Evolutionary conservation across 2,113 vertebrate genomes (phyloP).

Genomic region (Ictalurus furcatus): DNA sequence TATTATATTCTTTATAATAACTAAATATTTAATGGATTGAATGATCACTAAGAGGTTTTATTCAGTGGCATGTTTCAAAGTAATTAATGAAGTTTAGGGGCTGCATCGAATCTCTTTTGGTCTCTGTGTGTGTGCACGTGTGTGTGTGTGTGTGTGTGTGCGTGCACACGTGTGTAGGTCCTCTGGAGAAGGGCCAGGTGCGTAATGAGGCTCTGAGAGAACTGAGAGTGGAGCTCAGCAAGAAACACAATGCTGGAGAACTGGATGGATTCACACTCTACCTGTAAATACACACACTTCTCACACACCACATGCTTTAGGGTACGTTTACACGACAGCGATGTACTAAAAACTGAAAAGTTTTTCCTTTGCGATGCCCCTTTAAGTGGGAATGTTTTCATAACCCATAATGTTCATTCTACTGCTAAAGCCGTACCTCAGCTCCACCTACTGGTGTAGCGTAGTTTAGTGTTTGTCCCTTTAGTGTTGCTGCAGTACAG

Average conservation of each 20-base stretch:
- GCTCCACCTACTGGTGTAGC: background rate
- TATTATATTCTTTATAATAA: background rate
- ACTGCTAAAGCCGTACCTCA: background rate
- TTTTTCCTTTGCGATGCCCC: too few relatives aligned
- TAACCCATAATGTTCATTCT: background rate
- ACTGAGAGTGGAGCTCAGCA: conserved; percentile 93
- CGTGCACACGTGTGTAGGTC: conserved; percentile 72
- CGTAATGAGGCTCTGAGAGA: conserved; percentile 94
- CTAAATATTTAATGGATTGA: background rate
- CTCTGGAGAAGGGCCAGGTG: conserved; percentile 96
- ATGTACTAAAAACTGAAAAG: too few relatives aligned
- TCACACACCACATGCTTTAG: background rate
- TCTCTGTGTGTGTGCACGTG: background rate
- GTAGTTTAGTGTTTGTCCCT: background rate
- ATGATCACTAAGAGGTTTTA: background rate
- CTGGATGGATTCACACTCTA: conserved; percentile 96
- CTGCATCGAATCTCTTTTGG: background rate
- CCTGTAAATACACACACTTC: conserved; percentile 69
- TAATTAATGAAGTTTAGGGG: background rate
- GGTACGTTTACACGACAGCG: too few relatives aligned
- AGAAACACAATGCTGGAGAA: conserved; percentile 90
- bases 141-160: background rate
- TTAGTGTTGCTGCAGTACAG: background rate
- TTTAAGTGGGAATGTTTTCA: background rate
- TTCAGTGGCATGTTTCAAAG: background rate